Percentiles rank a stretch among this genome's conserved stretches.
phyloP scores from a whole-genome alignment of 1,140 invertebrate genomes.

The Andricus grossulariae region DNA sequence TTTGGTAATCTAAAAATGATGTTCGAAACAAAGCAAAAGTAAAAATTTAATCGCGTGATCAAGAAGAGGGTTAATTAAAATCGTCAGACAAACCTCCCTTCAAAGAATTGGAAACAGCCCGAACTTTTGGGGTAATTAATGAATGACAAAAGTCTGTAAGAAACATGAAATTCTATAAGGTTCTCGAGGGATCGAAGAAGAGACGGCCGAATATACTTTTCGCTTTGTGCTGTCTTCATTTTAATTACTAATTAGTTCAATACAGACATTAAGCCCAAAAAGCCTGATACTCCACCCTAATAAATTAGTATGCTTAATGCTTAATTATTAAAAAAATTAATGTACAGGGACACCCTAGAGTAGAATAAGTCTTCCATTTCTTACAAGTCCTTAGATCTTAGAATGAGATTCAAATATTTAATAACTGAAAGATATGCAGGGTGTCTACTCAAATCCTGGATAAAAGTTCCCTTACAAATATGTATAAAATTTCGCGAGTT shows the following conservation, averaged over 20 bases:
- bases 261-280: not conserved
- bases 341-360: too few species aligned
- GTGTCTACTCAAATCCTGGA: too few species aligned
- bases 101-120: constrained; percentile 1
- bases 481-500: too few species aligned
- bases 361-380: not conserved
- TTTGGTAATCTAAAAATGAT: too few species aligned
- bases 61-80: not conserved
- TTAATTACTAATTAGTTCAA: not conserved
- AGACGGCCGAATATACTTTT: not conserved
- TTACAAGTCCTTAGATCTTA: not conserved
- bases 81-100: not conserved
- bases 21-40: too few species aligned
- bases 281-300: too few species aligned
- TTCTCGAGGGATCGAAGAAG: not conserved
- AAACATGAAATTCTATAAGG: not conserved
- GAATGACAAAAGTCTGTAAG: not conserved
- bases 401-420: not conserved
- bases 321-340: too few species aligned
- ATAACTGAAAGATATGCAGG: constrained; percentile 4
- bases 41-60: not conserved
- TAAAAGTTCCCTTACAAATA: too few species aligned
- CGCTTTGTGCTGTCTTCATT: not conserved
- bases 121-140: constrained; percentile 17
- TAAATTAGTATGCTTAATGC: not conserved